A percentile compares a stretch with the other conserved stretches of the same genome.
Evolutionary conservation across 1,140 invertebrate genomes (phyloP).

Genomic region (Nasonia longicornis): DNA sequence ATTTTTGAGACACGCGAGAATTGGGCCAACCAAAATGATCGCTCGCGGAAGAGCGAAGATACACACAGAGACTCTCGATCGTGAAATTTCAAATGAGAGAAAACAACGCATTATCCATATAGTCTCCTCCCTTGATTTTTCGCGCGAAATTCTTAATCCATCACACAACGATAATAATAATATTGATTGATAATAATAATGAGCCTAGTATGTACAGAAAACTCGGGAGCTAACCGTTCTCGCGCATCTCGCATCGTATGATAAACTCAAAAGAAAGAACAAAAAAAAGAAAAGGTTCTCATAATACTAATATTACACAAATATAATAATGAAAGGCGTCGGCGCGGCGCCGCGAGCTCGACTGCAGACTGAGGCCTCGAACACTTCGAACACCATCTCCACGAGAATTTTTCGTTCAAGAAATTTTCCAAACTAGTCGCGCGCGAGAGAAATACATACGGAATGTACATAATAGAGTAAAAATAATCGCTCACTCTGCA

Average conservation of each 20-base stretch:
- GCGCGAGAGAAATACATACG: background rate
- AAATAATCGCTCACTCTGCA: conserved; percentile 55
- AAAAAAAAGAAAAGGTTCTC: conserved; percentile 49
- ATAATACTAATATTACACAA: conserved; percentile 62
- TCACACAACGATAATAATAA: conserved; percentile 58
- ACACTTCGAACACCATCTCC: background rate
- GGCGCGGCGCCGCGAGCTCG: conserved; percentile 48
- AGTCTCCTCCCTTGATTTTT: background rate
- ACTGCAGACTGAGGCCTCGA: conserved; percentile 55
- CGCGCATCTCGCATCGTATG: conserved; percentile 45
- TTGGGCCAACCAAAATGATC: conserved; percentile 34
- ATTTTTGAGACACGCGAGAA: conserved; percentile 10
- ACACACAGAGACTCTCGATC: background rate
- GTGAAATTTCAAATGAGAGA: no score
- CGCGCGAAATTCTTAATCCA: conserved; percentile 47
- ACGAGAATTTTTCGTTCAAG: no score
- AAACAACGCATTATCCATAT: no score
- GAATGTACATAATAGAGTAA: background rate
- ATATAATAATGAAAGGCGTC: conserved; percentile 55
- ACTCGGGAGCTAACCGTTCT: conserved; percentile 45
- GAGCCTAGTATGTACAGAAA: conserved; percentile 58
- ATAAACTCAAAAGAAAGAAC: conserved; percentile 55
- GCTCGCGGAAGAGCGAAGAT: background rate
- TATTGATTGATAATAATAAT: conserved; percentile 54
- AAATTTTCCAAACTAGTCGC: background rate